Conservation (phyloP, 2,113 vertebrate genomes). For the Callopanchax toddi region DNA sequence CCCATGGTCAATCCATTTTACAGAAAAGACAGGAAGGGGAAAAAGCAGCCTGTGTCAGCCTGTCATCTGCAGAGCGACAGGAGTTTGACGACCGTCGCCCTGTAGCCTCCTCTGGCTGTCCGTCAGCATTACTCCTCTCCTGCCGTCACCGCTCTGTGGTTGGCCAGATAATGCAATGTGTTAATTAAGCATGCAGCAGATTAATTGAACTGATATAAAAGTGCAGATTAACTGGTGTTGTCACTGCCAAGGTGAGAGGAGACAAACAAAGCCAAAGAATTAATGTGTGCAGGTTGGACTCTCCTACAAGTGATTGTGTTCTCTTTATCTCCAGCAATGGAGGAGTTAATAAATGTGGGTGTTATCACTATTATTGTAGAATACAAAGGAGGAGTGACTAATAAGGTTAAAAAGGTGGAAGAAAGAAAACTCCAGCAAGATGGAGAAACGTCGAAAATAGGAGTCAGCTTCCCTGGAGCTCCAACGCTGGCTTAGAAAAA, state of each 20-base stretch:
- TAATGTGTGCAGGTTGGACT: slow-evolving; percentile 24
- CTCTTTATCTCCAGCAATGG: no score
- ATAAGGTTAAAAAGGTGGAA: slow-evolving; percentile 8
- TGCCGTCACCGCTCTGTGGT: slow-evolving; percentile 33
- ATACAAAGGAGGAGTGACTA: neutral
- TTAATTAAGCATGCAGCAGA: slow-evolving; percentile 77
- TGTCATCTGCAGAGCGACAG: slow-evolving; percentile 34
- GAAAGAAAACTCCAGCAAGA: slow-evolving; percentile 9
- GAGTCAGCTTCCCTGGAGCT: slow-evolving; percentile 43
- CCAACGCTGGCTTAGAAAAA: slow-evolving; percentile 49
- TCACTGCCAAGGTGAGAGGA: slow-evolving; percentile 66
- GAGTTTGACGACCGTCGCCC: slow-evolving; percentile 51
- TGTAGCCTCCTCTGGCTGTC: slow-evolving; percentile 36
- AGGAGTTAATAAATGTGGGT: no score
- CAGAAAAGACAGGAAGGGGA: neutral
- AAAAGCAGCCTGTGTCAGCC: slow-evolving; percentile 6
- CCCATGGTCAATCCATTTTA: slow-evolving; percentile 34
- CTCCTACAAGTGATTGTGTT: neutral
- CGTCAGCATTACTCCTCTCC: slow-evolving; percentile 41
- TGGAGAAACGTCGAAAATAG: slow-evolving; percentile 23
- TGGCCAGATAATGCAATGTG: slow-evolving; percentile 58
- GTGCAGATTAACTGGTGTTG: slow-evolving; percentile 42
- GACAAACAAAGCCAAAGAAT: slow-evolving; percentile 53
- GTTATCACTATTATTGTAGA: no score
- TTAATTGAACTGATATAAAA: slow-evolving; percentile 72